Conservation (phyloP, 2,888 invertebrate genomes). For the Chrysodeixis includens region DNA sequence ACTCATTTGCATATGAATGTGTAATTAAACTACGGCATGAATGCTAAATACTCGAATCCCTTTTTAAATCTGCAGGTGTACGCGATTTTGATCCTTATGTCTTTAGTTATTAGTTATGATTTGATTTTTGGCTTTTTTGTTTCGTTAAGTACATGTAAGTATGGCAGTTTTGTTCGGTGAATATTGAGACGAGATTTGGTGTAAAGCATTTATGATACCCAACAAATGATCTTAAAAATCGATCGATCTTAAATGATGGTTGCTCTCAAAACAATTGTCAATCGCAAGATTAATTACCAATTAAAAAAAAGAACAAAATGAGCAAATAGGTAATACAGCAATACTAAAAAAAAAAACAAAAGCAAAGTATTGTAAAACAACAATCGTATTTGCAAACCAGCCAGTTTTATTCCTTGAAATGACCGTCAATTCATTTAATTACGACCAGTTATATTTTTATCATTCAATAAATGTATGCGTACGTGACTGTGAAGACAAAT, state of each 20-base stretch:
- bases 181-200: not conserved
- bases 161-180: not conserved
- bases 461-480: conserved; percentile 41
- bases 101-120: conserved; percentile 27
- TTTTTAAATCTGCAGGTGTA: conserved; percentile 59
- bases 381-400: not conserved
- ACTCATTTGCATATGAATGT: conserved; percentile 88
- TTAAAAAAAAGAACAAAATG: not conserved
- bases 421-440: conserved; percentile 49
- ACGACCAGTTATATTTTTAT: conserved; percentile 46
- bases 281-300: no score
- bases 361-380: not conserved
- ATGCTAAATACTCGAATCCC: conserved; percentile 77
- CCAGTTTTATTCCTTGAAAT: not conserved
- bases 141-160: not conserved
- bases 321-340: no score
- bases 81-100: conserved; percentile 61
- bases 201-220: not conserved
- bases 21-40: conserved; percentile 86
- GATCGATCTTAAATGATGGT: no score
- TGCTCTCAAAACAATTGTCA: no score
- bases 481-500: conserved; percentile 41
- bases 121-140: not conserved
- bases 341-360: not conserved
- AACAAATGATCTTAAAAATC: no score